Evolutionary conservation across 2,113 vertebrate species (phyloP).

Genomic region (Anguilla rostrata): DNA sequence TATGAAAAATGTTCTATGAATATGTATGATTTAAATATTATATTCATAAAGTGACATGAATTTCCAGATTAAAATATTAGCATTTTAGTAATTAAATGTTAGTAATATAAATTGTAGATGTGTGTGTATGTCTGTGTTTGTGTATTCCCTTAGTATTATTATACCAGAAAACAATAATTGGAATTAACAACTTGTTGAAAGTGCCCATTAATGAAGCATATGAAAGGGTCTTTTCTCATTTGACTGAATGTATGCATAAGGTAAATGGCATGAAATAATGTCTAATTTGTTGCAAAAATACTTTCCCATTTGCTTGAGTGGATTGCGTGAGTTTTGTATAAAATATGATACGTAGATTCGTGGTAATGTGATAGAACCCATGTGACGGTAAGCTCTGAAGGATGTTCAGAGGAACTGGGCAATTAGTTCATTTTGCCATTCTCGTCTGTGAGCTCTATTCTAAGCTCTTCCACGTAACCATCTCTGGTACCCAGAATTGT

Average conservation of each 20-base stretch:
- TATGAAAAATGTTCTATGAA: constrained; percentile 8
- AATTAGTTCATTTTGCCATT: background rate
- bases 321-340: background rate
- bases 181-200: background rate
- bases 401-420: background rate
- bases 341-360: background rate
- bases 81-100: background rate
- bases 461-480: background rate
- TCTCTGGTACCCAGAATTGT: background rate
- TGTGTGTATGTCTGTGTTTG: background rate
- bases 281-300: background rate
- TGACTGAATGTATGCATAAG: background rate
- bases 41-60: background rate
- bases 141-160: background rate
- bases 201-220: background rate
- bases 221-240: background rate
- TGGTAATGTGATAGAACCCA: background rate
- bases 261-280: background rate
- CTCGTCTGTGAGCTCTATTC: background rate
- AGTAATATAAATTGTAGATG: background rate
- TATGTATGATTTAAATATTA: background rate
- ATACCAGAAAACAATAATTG: background rate
- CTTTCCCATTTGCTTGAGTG: background rate
- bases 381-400: background rate
- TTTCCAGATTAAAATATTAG: background rate